Base-by-base conservation (phyloP, 2,113 vertebrate genomes). In the Rhinopomastus cyanomelas region DNA sequence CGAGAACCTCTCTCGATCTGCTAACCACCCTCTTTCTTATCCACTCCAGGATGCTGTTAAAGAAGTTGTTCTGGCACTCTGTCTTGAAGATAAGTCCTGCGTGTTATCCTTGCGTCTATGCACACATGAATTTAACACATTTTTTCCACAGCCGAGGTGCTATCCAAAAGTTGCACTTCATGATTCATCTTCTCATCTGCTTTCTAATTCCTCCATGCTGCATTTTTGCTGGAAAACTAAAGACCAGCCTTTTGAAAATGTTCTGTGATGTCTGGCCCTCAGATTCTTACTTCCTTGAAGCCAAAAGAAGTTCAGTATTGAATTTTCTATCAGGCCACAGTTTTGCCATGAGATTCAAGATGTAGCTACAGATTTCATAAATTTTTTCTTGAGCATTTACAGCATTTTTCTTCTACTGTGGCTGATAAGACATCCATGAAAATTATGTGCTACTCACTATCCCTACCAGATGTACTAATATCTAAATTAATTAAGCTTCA, bases 31-130 rank as follows among this genome's bases (percentile, higher is more conserved):
- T n/a, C n/a, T n/a, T n/a, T n/a, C n/a, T n/a, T n/a, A n/a, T n/a
- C n/a, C n/a, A n/a, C n/a, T n/a, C n/a, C n/a, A n/a, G n/a, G n/a
- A n/a, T n/a, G n/a, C n/a, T n/a, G n/a, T n/a, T 93, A 93, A 96
- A 64, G 83, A 95, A 92, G 36, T 78, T 93, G 75, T 74, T 68
- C 52, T 51, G 29, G 64, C 76, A 56, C 72, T 88, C 23, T 94
- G 46, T 83, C 81, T 91, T 67, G 26, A 52, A 86, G 71, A 81
- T 51, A 26, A 93, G 84, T 57, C 81, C 69, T 75, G 22, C 32
- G 17, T 82, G 46, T 6, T 84, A 85, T 77, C 94, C 88, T 52
- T 29, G 65, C 23, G 11, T 8, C 6, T 20, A 44, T 4, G 5
- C 14, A 53, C 9, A 4, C 9, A 32, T 7, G 57, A 12, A 60